phyloP scores from a whole-genome alignment of 2,113 vertebrate species.

The Nycticryphes semicollaris region DNA sequence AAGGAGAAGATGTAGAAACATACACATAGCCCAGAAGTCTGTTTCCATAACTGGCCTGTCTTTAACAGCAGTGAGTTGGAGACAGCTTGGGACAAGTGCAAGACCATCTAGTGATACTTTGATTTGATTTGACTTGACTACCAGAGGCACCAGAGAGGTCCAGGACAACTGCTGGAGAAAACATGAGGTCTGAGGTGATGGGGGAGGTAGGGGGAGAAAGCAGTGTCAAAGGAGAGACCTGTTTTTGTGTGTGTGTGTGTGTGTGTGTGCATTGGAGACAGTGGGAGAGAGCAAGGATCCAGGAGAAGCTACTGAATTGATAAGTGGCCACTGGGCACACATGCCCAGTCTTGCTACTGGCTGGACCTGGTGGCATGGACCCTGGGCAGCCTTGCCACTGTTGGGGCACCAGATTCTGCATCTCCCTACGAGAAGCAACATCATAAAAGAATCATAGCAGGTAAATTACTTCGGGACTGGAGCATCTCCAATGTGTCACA shows the following conservation, averaged over 20 bases:
- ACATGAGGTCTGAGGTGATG: not conserved
- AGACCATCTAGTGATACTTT: not conserved
- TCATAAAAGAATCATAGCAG: not conserved
- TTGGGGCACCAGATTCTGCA: not conserved
- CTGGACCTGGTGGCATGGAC: not conserved
- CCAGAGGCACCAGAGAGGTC: not conserved
- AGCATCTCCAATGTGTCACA: not conserved
- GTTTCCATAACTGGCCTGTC: not conserved
- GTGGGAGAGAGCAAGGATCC: not conserved
- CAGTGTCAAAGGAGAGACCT: not conserved
- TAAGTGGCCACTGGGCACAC: not conserved
- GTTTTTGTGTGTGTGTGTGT: not conserved
- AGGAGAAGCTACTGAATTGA: not conserved
- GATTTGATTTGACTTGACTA: not conserved
- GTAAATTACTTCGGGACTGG: not conserved
- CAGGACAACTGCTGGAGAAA: not conserved
- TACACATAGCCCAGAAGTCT: not conserved
- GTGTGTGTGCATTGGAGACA: not conserved
- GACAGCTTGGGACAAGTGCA: not conserved
- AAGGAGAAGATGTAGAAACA: not conserved
- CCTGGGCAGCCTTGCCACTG: not conserved
- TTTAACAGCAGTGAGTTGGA: not conserved
- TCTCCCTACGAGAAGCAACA: rapidly evolving
- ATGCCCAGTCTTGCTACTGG: not conserved
- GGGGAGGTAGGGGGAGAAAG: too few species aligned